These are phyloP conservation scores for Synergus itoensis DNA, from an alignment of 2,888 invertebrate genomes.

Conservation along the genomic window DNA sequence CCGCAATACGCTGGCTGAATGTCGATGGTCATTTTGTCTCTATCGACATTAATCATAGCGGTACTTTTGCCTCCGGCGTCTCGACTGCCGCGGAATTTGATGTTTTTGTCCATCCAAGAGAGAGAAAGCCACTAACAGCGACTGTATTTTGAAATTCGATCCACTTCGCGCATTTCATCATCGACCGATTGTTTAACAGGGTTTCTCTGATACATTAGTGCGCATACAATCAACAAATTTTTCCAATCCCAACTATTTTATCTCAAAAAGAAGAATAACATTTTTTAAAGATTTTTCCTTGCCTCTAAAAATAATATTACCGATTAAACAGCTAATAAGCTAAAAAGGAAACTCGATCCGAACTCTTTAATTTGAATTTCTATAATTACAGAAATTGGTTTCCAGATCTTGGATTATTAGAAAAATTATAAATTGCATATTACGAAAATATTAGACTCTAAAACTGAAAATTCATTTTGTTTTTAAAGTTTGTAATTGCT, in stretches of 20 bases:
- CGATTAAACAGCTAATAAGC: too few species aligned
- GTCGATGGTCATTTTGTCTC: conserved; percentile 55
- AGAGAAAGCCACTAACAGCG: conserved; percentile 60
- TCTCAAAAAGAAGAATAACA: not conserved
- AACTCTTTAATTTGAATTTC: not conserved
- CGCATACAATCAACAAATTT: conserved; percentile 8
- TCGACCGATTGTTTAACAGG: conserved; percentile 16
- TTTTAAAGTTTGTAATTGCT: not conserved
- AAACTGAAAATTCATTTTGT: not conserved
- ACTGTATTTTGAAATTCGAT: conserved; percentile 64
- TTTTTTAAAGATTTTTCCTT: not conserved
- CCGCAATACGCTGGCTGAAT: conserved; percentile 50
- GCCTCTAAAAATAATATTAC: not conserved
- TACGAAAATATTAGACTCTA: not conserved
- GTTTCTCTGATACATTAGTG: conserved; percentile 36
- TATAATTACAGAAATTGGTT: not conserved
- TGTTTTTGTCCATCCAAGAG: conserved; percentile 46
- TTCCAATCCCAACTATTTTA: not conserved
- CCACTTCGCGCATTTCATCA: conserved; percentile 59
- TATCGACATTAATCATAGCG: conserved; percentile 63
- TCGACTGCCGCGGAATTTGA: conserved; percentile 59
- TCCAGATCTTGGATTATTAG: not conserved
- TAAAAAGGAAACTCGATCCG: not conserved
- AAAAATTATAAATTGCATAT: not conserved
- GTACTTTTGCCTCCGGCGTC: conserved; percentile 57